Evolutionary conservation across 2,113 vertebrate genomes (phyloP).

Genomic region (Ranitomeya variabilis): DNA sequence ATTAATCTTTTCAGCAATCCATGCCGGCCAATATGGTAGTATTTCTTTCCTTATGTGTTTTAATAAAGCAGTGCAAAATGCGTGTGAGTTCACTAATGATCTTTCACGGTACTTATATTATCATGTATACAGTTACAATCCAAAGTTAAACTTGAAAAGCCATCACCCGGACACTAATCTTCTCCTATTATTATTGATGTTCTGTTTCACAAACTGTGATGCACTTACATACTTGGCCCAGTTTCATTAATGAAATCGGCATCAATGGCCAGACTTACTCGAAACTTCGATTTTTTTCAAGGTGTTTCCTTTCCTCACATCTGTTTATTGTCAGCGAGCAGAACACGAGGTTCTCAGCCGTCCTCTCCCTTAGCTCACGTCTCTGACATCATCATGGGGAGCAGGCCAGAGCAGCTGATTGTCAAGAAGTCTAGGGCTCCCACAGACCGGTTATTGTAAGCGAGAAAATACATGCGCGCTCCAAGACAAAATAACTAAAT

Average conservation of each 20-base stretch:
- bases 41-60: neutral
- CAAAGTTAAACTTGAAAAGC: neutral
- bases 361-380: slow-evolving; percentile 20
- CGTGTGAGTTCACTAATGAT: neutral
- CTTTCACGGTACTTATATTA: neutral
- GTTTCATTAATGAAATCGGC: neutral
- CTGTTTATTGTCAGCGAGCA: slow-evolving; percentile 31
- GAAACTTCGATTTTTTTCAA: slow-evolving; percentile 13
- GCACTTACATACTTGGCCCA: neutral
- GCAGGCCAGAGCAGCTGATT: slow-evolving; percentile 41
- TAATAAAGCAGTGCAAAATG: neutral
- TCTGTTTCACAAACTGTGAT: neutral
- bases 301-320: slow-evolving; percentile 44
- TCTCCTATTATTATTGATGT: neutral
- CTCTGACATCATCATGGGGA: slow-evolving; percentile 33
- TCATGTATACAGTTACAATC: neutral
- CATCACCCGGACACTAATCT: neutral
- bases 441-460: neutral
- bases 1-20: neutral
- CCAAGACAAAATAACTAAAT: neutral
- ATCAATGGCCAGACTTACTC: neutral
- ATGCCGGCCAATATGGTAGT: neutral
- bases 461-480: slow-evolving; percentile 1
- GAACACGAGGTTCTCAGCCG: slow-evolving; percentile 28
- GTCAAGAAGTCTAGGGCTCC: slow-evolving; percentile 26